phyloP scores from a whole-genome alignment of 2,113 vertebrate genomes.

The Struthio camelus region DNA sequence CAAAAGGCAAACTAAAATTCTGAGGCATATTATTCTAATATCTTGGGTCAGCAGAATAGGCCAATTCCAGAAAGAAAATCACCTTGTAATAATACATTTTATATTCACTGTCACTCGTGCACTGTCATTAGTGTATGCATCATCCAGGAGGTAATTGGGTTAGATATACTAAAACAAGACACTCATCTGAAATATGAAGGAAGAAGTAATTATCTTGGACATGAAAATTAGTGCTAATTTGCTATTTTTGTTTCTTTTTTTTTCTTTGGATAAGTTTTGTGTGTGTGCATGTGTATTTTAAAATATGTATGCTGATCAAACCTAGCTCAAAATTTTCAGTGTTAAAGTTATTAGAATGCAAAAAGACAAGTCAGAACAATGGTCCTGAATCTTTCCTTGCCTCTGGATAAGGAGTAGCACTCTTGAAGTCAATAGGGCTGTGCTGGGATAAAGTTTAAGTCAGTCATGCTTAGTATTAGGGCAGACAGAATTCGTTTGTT shows the following conservation, averaged over 20 bases:
- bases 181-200: conserved; percentile 50
- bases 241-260: conserved; percentile 51
- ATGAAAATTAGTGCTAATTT: conserved; percentile 64
- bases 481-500: background rate
- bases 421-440: background rate
- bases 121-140: conserved; percentile 39
- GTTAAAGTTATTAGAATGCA: conserved; percentile 6
- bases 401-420: conserved; percentile 34
- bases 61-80: conserved; percentile 34
- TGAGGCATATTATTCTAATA: background rate
- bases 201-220: conserved; percentile 61
- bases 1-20: conserved; percentile 14
- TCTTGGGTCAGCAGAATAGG: background rate
- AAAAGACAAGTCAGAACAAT: conserved; percentile 38
- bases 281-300: background rate
- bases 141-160: conserved; percentile 54
- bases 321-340: background rate
- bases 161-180: conserved; percentile 53
- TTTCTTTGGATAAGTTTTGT: conserved; percentile 30
- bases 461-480: background rate
- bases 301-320: background rate
- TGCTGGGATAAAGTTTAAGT: conserved; percentile 7
- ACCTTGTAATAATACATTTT: background rate
- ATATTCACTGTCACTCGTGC: conserved; percentile 48
- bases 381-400: background rate